Evolutionary conservation across 2,888 invertebrate species (phyloP), one percentile per base, ranked within the genome.

Genomic region (Orchestes rusci): DNA sequence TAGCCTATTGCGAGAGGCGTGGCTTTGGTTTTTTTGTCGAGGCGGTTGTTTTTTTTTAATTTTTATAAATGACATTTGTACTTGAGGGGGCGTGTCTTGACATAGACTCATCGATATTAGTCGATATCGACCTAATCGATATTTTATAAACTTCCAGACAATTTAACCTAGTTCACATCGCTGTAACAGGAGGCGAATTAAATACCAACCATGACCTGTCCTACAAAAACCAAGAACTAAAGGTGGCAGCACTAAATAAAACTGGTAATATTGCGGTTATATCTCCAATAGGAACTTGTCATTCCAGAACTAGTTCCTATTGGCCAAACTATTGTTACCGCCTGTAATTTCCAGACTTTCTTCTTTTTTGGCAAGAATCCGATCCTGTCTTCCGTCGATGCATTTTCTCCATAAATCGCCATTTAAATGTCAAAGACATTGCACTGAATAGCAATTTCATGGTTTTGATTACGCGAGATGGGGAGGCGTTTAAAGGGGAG

Each of bases 301-400:
- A n/a, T n/a, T n/a, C n/a, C n/a, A n/a, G n/a, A n/a, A n/a, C n/a
- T n/a, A n/a, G n/a, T n/a, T n/a, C n/a, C n/a, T n/a, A n/a, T n/a
- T n/a, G n/a, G n/a, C n/a, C n/a, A n/a, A n/a, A n/a, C n/a, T n/a
- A n/a, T n/a, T n/a, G n/a, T n/a, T n/a, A n/a, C n/a, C n/a, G n/a
- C n/a, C n/a, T n/a, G n/a, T n/a, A n/a, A n/a, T n/a, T n/a, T n/a
- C n/a, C n/a, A n/a, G n/a, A n/a, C n/a, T n/a, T n/a, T n/a, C n/a
- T 85, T 10, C 70, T 76, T 50, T 61, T 84, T 4, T 85, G 85
- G 84, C 76, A 79, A 51, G 79, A 80, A 54, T 71, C 72, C 2
- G 74, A 72, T 43, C 73, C 73, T 35, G 69, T 71, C 47, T 64
- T 79, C 2, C 73, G 72, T 4, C 72, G 78, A 58, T 82, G 82